Conservation (phyloP, 2,797 vertebrate genomes). For the Spinus olivaceus region DNA sequence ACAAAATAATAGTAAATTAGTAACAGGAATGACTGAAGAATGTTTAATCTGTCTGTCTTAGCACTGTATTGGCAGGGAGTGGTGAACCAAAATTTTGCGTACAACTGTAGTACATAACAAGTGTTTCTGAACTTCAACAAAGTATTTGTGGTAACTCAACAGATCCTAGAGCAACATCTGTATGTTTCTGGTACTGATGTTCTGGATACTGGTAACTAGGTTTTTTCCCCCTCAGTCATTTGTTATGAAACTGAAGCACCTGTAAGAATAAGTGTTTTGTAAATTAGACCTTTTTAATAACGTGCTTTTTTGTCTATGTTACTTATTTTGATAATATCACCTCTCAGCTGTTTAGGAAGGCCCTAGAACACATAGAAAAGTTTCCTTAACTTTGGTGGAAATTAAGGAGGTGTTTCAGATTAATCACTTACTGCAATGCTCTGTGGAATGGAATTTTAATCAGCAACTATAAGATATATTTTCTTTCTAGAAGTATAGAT, state of each 20-base stretch:
- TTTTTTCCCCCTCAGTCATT: not conserved
- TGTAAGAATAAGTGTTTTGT: not conserved
- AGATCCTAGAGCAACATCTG: not conserved
- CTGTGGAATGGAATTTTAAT: slow-evolving; percentile 35
- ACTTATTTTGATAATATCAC: not conserved
- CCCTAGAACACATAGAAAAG: rapidly evolving
- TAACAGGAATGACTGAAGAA: not conserved
- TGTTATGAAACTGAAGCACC: not conserved
- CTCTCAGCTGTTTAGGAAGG: not conserved
- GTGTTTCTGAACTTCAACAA: not conserved
- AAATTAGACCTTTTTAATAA: not conserved
- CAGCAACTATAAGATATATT: not conserved
- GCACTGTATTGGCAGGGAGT: not conserved
- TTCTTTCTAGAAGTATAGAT: slow-evolving; percentile 18
- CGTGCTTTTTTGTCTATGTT: not conserved
- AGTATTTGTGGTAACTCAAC: not conserved
- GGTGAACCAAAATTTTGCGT: not conserved
- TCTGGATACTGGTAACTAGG: not conserved
- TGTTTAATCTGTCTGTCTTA: not conserved
- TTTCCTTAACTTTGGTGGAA: not conserved
- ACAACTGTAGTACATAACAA: not conserved
- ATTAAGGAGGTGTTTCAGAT: slow-evolving; percentile 1
- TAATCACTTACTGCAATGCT: not conserved
- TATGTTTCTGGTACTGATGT: not conserved
- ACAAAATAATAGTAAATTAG: not conserved